Percentiles rank a stretch among this genome's conserved stretches.
Evolutionary conservation across 2,888 invertebrate genomes (phyloP).

Genomic region (Lumbricus terrestris): DNA sequence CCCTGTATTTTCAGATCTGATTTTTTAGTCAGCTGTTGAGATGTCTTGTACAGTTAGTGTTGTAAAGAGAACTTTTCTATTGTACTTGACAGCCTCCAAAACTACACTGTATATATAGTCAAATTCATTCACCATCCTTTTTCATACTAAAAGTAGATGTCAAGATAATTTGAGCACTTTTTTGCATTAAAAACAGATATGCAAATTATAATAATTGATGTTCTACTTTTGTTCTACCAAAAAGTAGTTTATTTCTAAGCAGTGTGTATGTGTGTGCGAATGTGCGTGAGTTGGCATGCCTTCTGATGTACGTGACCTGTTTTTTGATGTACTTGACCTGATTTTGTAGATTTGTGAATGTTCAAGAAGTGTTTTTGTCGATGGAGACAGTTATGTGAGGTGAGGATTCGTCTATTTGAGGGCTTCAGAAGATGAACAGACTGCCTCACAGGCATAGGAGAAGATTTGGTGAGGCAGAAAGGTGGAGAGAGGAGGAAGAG

Average conservation of each 20-base stretch:
- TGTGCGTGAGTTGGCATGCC: not conserved
- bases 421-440: not conserved
- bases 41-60: not conserved
- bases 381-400: not conserved
- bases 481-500: not conserved
- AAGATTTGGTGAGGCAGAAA: not conserved
- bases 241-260: not conserved
- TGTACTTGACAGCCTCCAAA: not conserved
- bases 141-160: not conserved
- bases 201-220: not conserved
- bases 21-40: not conserved
- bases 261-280: too few relatives aligned
- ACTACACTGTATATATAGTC: not conserved
- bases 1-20: too few relatives aligned
- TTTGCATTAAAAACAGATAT: too few relatives aligned
- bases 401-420: not conserved
- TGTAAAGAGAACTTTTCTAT: not conserved
- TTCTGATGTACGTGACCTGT: too few relatives aligned
- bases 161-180: not conserved
- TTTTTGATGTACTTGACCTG: not conserved
- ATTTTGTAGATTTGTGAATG: constrained; percentile 12
- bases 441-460: not conserved
- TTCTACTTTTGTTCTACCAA: not conserved
- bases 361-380: not conserved
- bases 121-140: too few relatives aligned